Evolutionary conservation across 2,113 vertebrate genomes (phyloP).

Genomic region (Ctenomys sociabilis): DNA sequence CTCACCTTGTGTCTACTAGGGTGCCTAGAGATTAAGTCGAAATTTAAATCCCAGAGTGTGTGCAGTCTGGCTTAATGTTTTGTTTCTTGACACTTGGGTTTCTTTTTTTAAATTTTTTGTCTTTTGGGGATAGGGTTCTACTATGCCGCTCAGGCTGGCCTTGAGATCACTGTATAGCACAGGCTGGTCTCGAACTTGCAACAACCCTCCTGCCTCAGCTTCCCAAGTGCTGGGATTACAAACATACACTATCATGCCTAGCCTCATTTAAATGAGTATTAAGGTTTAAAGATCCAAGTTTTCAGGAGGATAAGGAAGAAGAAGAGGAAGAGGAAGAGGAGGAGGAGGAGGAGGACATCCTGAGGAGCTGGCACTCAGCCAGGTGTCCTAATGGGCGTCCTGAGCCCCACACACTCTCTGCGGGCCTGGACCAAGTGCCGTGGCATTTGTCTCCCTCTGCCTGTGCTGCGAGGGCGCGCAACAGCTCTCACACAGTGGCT

Average conservation of each 20-base stretch:
- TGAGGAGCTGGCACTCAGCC: background rate
- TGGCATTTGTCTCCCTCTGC: background rate
- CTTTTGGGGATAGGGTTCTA: too few relatives aligned
- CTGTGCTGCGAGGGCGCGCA: background rate
- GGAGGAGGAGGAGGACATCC: background rate
- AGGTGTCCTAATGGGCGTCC: accelerated
- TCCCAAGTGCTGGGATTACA: too few relatives aligned
- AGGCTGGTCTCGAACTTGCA: too few relatives aligned
- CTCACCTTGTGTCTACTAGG: background rate
- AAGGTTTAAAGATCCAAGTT: background rate
- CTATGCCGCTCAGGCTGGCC: too few relatives aligned
- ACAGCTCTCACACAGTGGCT: background rate
- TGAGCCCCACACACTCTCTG: accelerated
- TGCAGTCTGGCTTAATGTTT: background rate
- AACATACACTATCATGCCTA: too few relatives aligned
- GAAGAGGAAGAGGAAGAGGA: too few relatives aligned
- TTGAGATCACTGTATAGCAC: too few relatives aligned
- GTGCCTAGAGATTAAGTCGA: background rate
- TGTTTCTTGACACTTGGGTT: background rate
- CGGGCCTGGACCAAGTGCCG: background rate
- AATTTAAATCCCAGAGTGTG: background rate
- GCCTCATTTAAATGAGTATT: background rate
- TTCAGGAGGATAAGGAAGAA: too few relatives aligned
- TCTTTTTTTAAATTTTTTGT: too few relatives aligned
- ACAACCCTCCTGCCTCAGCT: too few relatives aligned